phyloP scores from a whole-genome alignment of 2,888 invertebrate genomes.

The Drosophila stalkeri region DNA sequence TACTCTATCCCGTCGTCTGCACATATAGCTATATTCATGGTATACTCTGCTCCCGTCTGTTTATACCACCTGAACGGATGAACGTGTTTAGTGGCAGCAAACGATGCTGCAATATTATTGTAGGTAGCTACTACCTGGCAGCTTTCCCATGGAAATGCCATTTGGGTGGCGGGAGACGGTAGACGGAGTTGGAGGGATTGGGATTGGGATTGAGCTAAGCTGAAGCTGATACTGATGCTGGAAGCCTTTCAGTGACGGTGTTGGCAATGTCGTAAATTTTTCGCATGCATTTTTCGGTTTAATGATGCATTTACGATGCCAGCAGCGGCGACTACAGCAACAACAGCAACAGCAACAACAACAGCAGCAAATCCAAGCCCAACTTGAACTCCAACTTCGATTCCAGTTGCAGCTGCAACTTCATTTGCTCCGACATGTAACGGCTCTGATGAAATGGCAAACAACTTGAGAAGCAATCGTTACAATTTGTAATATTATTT shows the following conservation, averaged over 20 bases:
- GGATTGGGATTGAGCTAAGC: constrained; percentile 9
- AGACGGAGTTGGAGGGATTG: not conserved
- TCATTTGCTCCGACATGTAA: constrained; percentile 46
- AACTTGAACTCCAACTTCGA: constrained; percentile 4
- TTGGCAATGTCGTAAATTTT: constrained; percentile 78
- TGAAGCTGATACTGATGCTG: constrained; percentile 26
- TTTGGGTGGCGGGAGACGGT: not conserved
- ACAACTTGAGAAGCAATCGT: constrained; percentile 78
- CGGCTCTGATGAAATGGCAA: constrained; percentile 61
- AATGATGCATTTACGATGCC: constrained; percentile 83
- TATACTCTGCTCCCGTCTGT: not conserved
- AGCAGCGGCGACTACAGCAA: constrained; percentile 67
- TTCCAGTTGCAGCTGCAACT: constrained; percentile 8
- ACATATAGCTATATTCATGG: not conserved
- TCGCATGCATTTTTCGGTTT: constrained; percentile 81
- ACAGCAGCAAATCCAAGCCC: not conserved
- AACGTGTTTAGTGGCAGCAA: constrained; percentile 72
- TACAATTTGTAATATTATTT: constrained; percentile 76
- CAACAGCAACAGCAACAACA: constrained; percentile 13
- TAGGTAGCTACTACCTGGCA: constrained; percentile 70
- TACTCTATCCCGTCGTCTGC: not conserved
- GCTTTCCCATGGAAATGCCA: constrained; percentile 45
- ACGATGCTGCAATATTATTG: constrained; percentile 66
- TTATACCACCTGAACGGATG: constrained; percentile 3
- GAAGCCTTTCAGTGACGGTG: constrained; percentile 63